Conservation (phyloP, 2,888 invertebrate species). For the Chalcis sispes region DNA sequence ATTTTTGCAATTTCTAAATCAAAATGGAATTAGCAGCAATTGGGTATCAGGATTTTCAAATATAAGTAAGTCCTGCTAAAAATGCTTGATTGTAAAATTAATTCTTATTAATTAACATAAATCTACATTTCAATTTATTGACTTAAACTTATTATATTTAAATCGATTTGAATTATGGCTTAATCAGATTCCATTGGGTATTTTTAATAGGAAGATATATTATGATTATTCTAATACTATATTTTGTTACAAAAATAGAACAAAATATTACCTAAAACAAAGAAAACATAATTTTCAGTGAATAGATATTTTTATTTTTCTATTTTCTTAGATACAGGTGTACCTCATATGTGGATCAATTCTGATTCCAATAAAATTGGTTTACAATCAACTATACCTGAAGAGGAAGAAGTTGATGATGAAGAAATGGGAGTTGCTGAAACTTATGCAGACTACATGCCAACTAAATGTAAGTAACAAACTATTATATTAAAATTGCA, state of each 20-base stretch:
- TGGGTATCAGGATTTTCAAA: conserved; percentile 72
- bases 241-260: neutral
- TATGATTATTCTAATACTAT: neutral
- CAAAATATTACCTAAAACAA: no score
- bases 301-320: neutral
- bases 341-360: conserved; percentile 81
- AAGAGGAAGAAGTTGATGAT: conserved; percentile 92
- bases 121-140: no score
- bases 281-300: no score
- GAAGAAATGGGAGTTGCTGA: conserved; percentile 99
- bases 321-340: conserved; percentile 76
- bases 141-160: no score
- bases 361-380: conserved; percentile 64
- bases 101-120: no score
- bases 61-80: no score
- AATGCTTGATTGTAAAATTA: no score
- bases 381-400: conserved; percentile 75
- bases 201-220: neutral
- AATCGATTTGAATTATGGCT: no score
- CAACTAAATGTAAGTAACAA: conserved; percentile 89
- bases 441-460: conserved; percentile 99
- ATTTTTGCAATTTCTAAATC: conserved; percentile 74
- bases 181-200: no score
- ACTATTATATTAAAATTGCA: no score
- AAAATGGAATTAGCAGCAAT: conserved; percentile 70